Evolutionary conservation across 2,888 invertebrate species (phyloP), one percentile per base, ranked within the genome.

Genomic region (Gymnosoma rotundatum): DNA sequence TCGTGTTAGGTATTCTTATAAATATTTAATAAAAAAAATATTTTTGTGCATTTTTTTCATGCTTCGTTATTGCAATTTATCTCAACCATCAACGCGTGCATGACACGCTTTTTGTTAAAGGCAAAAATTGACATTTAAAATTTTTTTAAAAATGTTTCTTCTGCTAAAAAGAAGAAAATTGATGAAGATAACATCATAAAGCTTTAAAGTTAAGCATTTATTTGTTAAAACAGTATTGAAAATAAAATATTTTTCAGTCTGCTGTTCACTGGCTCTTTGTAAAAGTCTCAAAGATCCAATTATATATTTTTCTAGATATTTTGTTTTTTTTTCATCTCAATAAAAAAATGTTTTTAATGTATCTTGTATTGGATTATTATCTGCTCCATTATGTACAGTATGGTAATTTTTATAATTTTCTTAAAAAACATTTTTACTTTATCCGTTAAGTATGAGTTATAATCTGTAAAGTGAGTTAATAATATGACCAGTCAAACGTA

Each of bases 21-120:
- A 60, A 67, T 38, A 45, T 21, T 67, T 12, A 0, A 2, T 0
- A 50, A 54, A 21, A 54, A 21, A 56, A 56, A 56, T 14, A 18
- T 52, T 54, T n/a, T 21, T 16, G 0, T 25, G 18, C n/a, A 9
- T 56, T 48, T 32, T 25, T n/a, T 52, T 36, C n/a, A 21, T 12
- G 21, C 20, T 36, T 75, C n/a, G 21, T 60, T 18, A 18, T 16
- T 4, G 12, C 48, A 48, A 80, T 83, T 81, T 78, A 78, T 74
- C 73, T 64, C 0, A 50, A 54, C 52, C 21, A 81, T 70, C 78
- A 45, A 78, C 84, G 84, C 84, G 84, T 84, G 81, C 76, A 84
- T 73, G 81, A 78, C 84, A 84, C 84, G 81, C 81, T 84, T 81
- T 21, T 74, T 69, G 56, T 56, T 74, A 60, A 70, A 80, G 78